A percentile compares a stretch with the other conserved stretches of the same genome.
Evolutionary conservation across 2,113 vertebrate species (phyloP).

Genomic region (Nyctibius bracteatus): DNA sequence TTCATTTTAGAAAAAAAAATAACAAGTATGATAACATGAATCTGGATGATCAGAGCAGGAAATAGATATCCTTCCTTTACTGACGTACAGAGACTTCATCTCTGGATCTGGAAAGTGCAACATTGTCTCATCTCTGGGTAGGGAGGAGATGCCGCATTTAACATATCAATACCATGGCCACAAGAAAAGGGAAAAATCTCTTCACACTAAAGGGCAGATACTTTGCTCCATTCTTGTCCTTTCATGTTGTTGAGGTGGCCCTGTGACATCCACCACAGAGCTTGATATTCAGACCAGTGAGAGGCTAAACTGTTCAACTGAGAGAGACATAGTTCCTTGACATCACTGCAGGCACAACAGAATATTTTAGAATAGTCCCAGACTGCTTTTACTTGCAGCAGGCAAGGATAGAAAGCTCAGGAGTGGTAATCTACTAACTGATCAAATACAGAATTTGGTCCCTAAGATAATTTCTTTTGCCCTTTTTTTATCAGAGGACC

Average conservation of each 20-base stretch:
- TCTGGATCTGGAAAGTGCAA: background rate
- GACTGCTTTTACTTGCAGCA: background rate
- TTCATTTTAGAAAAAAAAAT: background rate
- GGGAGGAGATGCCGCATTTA: background rate
- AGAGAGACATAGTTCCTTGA: background rate
- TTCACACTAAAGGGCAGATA: background rate
- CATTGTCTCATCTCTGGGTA: background rate
- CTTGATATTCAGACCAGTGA: background rate
- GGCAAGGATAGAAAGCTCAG: background rate
- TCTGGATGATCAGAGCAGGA: background rate
- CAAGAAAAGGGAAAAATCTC: background rate
- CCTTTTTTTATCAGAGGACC: background rate
- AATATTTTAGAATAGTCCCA: background rate
- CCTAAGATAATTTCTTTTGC: background rate
- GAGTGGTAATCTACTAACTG: background rate
- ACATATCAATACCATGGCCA: background rate
- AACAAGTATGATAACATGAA: background rate
- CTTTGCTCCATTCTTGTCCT: background rate
- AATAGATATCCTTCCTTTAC: background rate
- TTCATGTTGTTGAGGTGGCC: background rate
- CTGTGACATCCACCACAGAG: background rate
- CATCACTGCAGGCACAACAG: background rate
- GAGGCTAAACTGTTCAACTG: background rate
- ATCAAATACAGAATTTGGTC: background rate
- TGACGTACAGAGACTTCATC: background rate